phyloP scores from a whole-genome alignment of 2,113 vertebrate genomes.

The Callionymus lyra region DNA sequence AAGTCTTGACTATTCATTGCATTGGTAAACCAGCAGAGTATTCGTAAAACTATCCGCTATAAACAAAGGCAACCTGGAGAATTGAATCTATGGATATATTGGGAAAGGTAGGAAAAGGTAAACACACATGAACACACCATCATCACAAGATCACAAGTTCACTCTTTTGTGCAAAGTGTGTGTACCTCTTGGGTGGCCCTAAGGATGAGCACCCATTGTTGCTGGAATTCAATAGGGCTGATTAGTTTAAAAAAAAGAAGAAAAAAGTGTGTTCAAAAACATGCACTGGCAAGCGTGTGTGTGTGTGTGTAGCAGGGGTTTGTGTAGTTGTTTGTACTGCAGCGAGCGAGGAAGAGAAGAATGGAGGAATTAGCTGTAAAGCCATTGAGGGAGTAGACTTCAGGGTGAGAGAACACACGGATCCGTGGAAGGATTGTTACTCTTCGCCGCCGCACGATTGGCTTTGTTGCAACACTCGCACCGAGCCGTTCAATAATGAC shows the following conservation, averaged over 20 bases:
- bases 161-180: conserved; percentile 15
- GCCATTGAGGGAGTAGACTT: conserved; percentile 41
- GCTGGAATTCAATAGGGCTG: conserved; percentile 65
- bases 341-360: conserved; percentile 42
- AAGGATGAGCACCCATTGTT: conserved; percentile 64
- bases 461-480: too few species aligned
- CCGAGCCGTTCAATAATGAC: too few species aligned
- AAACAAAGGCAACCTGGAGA: too few species aligned
- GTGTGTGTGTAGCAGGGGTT: conserved; percentile 28
- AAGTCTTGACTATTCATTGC: too few species aligned
- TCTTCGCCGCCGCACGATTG: conserved; percentile 11
- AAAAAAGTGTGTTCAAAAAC: conserved; percentile 37
- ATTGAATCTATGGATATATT: too few species aligned
- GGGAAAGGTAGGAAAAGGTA: too few species aligned
- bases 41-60: too few species aligned
- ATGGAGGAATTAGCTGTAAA: conserved; percentile 46
- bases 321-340: conserved; percentile 49
- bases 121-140: too few species aligned
- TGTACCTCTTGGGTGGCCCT: conserved; percentile 67
- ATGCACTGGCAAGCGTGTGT: conserved; percentile 41
- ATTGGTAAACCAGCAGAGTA: too few species aligned
- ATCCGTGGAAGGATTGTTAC: conserved; percentile 29
- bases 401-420: conserved; percentile 41
- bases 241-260: conserved; percentile 58
- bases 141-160: too few species aligned